A percentile compares a stretch with the other conserved stretches of the same genome.
These are phyloP conservation scores for Chalcis sispes DNA, from an alignment of 2,888 invertebrate genomes.

Conservation along the genomic window DNA sequence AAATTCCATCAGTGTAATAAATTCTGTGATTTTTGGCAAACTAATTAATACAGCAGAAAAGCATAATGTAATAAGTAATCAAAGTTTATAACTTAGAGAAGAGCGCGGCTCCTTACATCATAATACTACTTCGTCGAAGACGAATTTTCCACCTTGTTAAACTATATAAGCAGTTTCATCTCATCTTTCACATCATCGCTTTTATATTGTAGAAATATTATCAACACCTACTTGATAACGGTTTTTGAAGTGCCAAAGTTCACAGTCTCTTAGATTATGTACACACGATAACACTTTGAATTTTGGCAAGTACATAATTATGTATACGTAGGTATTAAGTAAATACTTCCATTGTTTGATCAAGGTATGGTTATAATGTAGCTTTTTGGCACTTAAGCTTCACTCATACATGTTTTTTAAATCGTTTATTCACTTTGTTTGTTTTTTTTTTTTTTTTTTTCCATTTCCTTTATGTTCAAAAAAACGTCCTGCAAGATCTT, in stretches of 20 bases:
- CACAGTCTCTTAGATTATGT: slow-evolving; percentile 58
- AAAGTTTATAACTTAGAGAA: slow-evolving; percentile 23
- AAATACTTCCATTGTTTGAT: slow-evolving; percentile 59
- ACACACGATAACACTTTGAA: slow-evolving; percentile 53
- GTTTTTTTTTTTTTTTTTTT: slow-evolving; percentile 22
- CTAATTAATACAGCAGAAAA: slow-evolving; percentile 30
- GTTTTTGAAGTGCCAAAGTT: slow-evolving; percentile 58
- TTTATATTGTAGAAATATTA: slow-evolving; percentile 56
- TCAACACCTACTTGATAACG: slow-evolving; percentile 51
- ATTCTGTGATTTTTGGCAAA: slow-evolving; percentile 25
- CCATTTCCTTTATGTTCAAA: slow-evolving; percentile 32
- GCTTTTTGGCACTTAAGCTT: slow-evolving; percentile 58
- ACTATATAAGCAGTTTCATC: slow-evolving; percentile 41
- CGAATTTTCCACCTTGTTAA: slow-evolving; percentile 41
- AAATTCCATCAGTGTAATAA: slow-evolving; percentile 6
- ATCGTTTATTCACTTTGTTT: slow-evolving; percentile 6
- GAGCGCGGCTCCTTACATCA: slow-evolving; percentile 9
- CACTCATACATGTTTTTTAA: slow-evolving; percentile 37
- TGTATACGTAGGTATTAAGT: slow-evolving; percentile 54
- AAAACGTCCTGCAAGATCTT: slow-evolving; percentile 31
- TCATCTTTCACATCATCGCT: slow-evolving; percentile 22
- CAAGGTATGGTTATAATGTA: slow-evolving; percentile 52
- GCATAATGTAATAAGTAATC: slow-evolving; percentile 36
- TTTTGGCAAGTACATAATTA: slow-evolving; percentile 56
- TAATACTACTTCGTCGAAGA: slow-evolving; percentile 26